These are phyloP conservation scores for Apotomis capreana DNA, from an alignment of 2,888 invertebrate genomes.

Conservation along the genomic window DNA sequence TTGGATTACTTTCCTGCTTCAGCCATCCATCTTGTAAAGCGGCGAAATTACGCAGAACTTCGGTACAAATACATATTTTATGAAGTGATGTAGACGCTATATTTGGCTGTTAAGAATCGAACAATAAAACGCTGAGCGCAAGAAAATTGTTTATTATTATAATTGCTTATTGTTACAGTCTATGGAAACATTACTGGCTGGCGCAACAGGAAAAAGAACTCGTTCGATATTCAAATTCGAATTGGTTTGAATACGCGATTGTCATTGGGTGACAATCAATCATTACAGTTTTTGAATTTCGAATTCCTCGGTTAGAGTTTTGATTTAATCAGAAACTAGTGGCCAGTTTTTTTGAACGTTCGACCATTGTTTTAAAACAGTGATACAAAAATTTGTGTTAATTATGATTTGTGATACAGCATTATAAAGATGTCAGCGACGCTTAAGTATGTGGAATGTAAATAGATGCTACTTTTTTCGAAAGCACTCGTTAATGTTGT, in stretches of 20 bases:
- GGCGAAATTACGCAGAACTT: background rate
- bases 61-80: background rate
- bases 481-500: slow-evolving; percentile 56
- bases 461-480: slow-evolving; percentile 46
- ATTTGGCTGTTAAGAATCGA: slow-evolving; percentile 32
- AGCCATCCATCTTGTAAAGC: slow-evolving; percentile 31
- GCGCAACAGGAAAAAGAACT: slow-evolving; percentile 74
- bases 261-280: slow-evolving; percentile 82
- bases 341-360: slow-evolving; percentile 56
- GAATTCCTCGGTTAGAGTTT: slow-evolving; percentile 72
- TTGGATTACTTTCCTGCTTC: slow-evolving; percentile 63
- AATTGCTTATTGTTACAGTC: slow-evolving; percentile 70
- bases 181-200: slow-evolving; percentile 67
- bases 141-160: slow-evolving; percentile 59
- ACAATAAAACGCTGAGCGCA: slow-evolving; percentile 47
- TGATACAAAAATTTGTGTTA: slow-evolving; percentile 36
- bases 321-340: slow-evolving; percentile 69
- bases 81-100: slow-evolving; percentile 7
- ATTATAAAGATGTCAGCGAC: slow-evolving; percentile 29
- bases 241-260: slow-evolving; percentile 79
- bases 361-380: slow-evolving; percentile 33
- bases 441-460: slow-evolving; percentile 48
- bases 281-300: slow-evolving; percentile 80
- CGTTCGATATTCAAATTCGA: slow-evolving; percentile 78
- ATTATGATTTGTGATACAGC: slow-evolving; percentile 32